phyloP scores from a whole-genome alignment of 2,113 vertebrate genomes.

The Labeo catla region DNA sequence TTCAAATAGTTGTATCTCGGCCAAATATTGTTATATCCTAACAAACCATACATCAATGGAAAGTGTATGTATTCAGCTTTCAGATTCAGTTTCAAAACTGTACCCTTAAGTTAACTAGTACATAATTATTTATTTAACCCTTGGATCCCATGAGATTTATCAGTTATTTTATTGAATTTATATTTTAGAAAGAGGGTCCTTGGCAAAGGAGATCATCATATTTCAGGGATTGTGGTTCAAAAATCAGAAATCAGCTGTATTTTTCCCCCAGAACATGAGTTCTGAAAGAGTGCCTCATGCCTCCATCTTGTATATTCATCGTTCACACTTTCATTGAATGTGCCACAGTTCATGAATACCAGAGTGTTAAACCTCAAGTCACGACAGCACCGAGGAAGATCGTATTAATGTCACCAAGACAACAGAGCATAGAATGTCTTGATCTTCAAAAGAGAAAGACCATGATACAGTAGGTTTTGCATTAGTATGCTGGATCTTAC shows the following conservation, averaged over 20 bases:
- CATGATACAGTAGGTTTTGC: neutral
- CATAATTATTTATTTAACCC: too few species aligned
- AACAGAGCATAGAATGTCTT: constrained; percentile 31
- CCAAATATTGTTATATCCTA: too few species aligned
- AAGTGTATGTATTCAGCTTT: too few species aligned
- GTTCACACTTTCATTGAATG: neutral
- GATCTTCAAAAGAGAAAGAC: constrained; percentile 35
- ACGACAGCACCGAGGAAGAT: constrained; percentile 25
- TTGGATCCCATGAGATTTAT: neutral
- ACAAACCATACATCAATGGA: too few species aligned
- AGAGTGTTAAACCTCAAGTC: constrained; percentile 28
- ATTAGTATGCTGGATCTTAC: constrained; percentile 4
- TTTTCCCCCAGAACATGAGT: neutral
- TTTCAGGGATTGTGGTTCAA: neutral
- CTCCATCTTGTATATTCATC: neutral
- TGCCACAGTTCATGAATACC: neutral
- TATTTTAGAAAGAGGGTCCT: neutral
- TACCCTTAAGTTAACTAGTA: too few species aligned
- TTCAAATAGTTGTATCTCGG: too few species aligned
- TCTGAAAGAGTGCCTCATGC: neutral
- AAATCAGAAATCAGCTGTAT: neutral
- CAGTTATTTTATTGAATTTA: neutral
- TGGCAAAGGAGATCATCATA: neutral
- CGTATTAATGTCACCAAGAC: constrained; percentile 35
- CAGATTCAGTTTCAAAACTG: too few species aligned